Percentiles rank a stretch among this genome's conserved stretches.
Conservation (phyloP, 2,888 invertebrate species). For the Cyclophora albipunctata region DNA sequence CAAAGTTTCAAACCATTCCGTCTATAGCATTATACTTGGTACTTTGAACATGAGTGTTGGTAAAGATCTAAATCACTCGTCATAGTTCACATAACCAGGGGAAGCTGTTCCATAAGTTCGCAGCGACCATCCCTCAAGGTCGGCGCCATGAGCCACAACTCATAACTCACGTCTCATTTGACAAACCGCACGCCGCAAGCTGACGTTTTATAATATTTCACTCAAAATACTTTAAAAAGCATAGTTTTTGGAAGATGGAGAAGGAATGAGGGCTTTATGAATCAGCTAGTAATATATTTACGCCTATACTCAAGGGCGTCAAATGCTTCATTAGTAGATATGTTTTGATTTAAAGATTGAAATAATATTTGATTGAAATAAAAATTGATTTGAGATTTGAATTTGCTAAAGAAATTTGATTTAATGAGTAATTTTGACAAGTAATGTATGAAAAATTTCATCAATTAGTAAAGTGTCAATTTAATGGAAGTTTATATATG, state of each 20-base stretch:
- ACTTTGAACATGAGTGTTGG: too few species aligned
- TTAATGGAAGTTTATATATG: neutral
- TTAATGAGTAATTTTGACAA: too few species aligned
- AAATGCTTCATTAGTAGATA: neutral
- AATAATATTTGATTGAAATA: too few species aligned
- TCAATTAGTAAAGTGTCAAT: neutral
- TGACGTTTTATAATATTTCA: slow-evolving; percentile 24
- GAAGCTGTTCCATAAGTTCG: neutral
- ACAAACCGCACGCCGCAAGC: slow-evolving; percentile 20
- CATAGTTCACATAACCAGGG: neutral
- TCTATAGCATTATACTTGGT: too few species aligned
- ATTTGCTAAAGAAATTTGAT: neutral
- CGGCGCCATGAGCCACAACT: slow-evolving; percentile 11
- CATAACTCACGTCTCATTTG: slow-evolving; percentile 27
- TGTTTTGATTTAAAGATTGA: too few species aligned
- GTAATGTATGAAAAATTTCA: too few species aligned
- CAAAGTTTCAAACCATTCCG: too few species aligned
- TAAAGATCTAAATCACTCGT: too few species aligned
- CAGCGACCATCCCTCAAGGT: slow-evolving; percentile 9
- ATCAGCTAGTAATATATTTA: neutral
- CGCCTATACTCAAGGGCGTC: neutral
- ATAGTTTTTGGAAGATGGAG: too few species aligned
- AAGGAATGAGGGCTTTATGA: too few species aligned
- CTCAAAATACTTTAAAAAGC: neutral
- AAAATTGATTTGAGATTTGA: too few species aligned